Evolutionary conservation across 2,888 invertebrate species (phyloP), one percentile per base, ranked within the genome.

Genomic region (Phaonia tiefii): DNA sequence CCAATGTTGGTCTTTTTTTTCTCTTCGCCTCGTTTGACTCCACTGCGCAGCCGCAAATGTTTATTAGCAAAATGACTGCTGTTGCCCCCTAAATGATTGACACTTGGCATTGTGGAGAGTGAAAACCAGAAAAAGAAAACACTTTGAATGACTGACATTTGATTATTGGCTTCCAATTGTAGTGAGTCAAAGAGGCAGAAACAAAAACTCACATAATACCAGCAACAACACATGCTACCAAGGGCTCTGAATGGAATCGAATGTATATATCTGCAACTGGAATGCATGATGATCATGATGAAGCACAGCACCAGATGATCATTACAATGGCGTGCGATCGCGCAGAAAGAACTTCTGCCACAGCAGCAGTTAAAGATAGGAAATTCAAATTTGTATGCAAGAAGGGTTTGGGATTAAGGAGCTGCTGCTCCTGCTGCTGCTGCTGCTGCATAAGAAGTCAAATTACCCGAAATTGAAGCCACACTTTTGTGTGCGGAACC

Each of bases 141-240:
- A 79, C 71, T 76, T 71, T 82, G 56, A 78, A 72, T 83, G 84
- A 85, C 89, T 89, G 89, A 88, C 89, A 89, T 89, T 89, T 89
- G 89, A 89, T 89, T 89, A 89, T 89, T 89, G 89, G 89, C 89
- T 89, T 89, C 89, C 89, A 89, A 89, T 89, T 86, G 87, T 85
- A 84, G 86, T 85, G 85, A 86, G 8, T 84, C 84, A 85, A 10
- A 44, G 11, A 44, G 11, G 13, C 4, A 20, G 8, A 58, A 58
- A 65, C 17, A 44, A 46, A 75, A 70, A 51, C 58, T 51, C 69
- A 79, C 76, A 49, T 11, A 46, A 25, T n/a, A n/a, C n/a, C n/a
- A n/a, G 8, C 13, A 67, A 3, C 31, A 31, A 31, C 60, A 79
- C 26, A 75, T 79, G 79, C 75, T 71, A 8, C 63, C 20, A 51